Evolutionary conservation across 1,140 invertebrate genomes (phyloP), one percentile per base, ranked within the genome.

Genomic region (Halesus radiatus): DNA sequence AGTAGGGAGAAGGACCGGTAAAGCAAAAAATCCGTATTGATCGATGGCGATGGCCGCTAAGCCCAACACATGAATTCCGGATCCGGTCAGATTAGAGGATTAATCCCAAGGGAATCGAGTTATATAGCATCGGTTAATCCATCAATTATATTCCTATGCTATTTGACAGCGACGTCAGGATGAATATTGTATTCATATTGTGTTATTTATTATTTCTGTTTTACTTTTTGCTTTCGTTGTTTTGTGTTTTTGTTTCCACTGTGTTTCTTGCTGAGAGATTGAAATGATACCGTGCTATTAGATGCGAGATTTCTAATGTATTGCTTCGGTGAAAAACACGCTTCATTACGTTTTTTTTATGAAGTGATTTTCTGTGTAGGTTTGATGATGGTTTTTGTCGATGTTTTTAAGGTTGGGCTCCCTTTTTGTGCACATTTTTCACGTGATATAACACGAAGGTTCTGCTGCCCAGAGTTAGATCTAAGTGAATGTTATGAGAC

Each of bases 1-100:
- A 37, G 32, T 37, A 8, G 32, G 32, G 32, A 29, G 37, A 1
- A 13, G 10, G 37, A 0, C 37, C 10, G 10, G 37, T 45, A 13
- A 45, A 45, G 37, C 56, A 20, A 23, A 60, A 22, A 60, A 22
- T 23, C 16, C 56, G 56, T 60, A 60, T 60, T 60, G 56, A 60
- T 60, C 56, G 56, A 60, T 18, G 56, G 54, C 20, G 7, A 60
- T 60, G 23, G 18, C 56, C 56, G 56, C 56, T 22, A 60, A 60
- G 18, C 18, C 20, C 10, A 60, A 60, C 56, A 60, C 18, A 60
- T 60, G 56, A 60, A 60, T 60, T 60, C 23, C 56, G 56, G 8
- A 60, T 13, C 18, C 56, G 23, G 56, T 22, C 56, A 22, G 56
- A 60, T 60, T 23, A 23, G 56, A 13, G 56, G 18, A 60, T 56